Percentiles rank a stretch among this genome's conserved stretches.
These are phyloP conservation scores for Brachypterus glaber DNA, from an alignment of 2,888 invertebrate genomes.

Conservation along the genomic window DNA sequence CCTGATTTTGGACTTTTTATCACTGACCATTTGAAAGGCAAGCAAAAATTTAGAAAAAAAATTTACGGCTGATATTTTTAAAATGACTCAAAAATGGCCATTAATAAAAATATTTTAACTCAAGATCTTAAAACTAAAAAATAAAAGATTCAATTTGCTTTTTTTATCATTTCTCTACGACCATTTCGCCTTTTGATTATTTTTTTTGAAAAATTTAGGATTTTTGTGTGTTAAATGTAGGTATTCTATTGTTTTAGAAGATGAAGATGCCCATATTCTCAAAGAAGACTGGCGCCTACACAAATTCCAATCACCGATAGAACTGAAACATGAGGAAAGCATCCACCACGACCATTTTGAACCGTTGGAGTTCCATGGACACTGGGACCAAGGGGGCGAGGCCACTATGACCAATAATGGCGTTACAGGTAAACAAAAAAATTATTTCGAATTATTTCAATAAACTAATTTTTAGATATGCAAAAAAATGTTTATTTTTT, in stretches of 20 bases:
- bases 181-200: background rate
- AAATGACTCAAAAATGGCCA: too few species aligned
- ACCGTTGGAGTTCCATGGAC: conserved; percentile 49
- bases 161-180: too few species aligned
- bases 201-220: background rate
- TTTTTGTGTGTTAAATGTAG: background rate
- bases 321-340: conserved; percentile 43
- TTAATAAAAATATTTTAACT: too few species aligned
- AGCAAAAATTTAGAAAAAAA: too few species aligned
- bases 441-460: too few species aligned
- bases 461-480: too few species aligned
- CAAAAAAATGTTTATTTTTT: too few species aligned
- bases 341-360: conserved; percentile 39
- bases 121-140: too few species aligned
- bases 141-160: too few species aligned
- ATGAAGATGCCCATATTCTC: conserved; percentile 35
- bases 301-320: conserved; percentile 55
- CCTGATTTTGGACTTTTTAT: too few species aligned
- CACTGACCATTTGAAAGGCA: too few species aligned
- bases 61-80: too few species aligned
- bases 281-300: conserved; percentile 38
- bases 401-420: conserved; percentile 57
- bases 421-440: conserved; percentile 52
- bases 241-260: conserved; percentile 15
- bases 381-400: conserved; percentile 49